These are phyloP conservation scores for Xiphophorus birchmanni DNA, from an alignment of 2,797 vertebrate species.

Conservation along the genomic window DNA sequence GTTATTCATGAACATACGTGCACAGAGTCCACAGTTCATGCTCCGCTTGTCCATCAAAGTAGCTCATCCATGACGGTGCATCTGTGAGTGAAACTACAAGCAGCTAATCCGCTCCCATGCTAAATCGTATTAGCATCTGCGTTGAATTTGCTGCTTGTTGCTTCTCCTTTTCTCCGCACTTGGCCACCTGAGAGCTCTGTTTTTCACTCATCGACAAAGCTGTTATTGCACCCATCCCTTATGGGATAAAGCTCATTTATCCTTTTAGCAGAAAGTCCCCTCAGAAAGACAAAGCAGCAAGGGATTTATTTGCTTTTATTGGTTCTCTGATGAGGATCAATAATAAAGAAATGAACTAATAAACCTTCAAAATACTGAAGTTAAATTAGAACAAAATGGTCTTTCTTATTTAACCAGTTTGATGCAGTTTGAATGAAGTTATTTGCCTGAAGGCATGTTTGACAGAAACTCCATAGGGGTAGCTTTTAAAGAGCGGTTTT, in stretches of 20 bases:
- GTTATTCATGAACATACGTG: conserved; percentile 46
- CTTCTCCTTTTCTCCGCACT: conserved; percentile 3
- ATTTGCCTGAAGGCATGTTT: conserved; percentile 11
- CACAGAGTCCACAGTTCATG: conserved; percentile 12
- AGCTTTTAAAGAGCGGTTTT: conserved; percentile 4
- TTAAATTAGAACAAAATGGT: conserved; percentile 4
- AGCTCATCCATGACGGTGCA: conserved; percentile 51
- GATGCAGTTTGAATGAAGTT: conserved; percentile 2
- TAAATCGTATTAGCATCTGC: conserved; percentile 45
- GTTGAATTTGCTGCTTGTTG: conserved; percentile 22
- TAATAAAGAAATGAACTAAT: background rate
- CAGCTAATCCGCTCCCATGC: conserved; percentile 33
- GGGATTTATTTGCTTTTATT: background rate
- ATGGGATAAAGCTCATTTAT: background rate
- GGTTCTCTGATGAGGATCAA: conserved; percentile 5
- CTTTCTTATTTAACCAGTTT: conserved; percentile 2
- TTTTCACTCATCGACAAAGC: background rate
- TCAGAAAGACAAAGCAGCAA: background rate
- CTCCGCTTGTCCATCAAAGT: conserved; percentile 44
- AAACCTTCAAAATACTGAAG: background rate
- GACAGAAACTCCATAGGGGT: conserved; percentile 10
- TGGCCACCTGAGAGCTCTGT: conserved; percentile 23
- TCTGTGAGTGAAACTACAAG: conserved; percentile 31
- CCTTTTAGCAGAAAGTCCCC: background rate
- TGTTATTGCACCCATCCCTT: background rate